Base-by-base conservation (phyloP, 1,140 invertebrate genomes). In the Leptopilina boulardi region DNA sequence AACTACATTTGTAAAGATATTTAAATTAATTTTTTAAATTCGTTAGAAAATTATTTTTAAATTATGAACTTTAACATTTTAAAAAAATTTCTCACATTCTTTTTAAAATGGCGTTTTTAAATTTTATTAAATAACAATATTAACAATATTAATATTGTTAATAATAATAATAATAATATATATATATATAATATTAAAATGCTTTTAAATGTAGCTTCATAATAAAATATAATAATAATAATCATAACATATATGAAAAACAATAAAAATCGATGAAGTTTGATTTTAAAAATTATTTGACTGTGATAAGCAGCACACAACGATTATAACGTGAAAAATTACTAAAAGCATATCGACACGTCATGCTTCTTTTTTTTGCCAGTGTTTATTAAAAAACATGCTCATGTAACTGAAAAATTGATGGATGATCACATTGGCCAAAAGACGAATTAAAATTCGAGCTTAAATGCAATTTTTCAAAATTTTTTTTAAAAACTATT, bases 311-410 rank as follows among this genome's bases (percentile, higher is more conserved):
- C 21, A 59, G 47, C 21, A 66, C 56, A 30, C 13, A 34, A 66
- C 47, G 47, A 51, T 51, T 51, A 51, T n/a, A 51, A 51, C n/a
- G 59, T 34, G 26, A 26, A 34, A n/a, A 66, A 66, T 30, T 66
- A 66, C 23, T 30, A 3, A 15, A 66, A 66, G 59, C 59, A n/a
- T n/a, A 13, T 59, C 56, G 10, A 26, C 10, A 15, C 26, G 23
- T 30, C 59, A 66, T 66, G 59, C 59, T 66, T 9, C 11, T 66
- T 30, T 66, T 30, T 30, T 66, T 34, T 30, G 13, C 21, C 23
- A 34, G 59, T 66, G 23, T 66, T 59, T 59, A 23, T 26, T n/a
- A 44, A 18, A 47, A n/a, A 26, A 66, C 59, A 66, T 66, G 59
- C 59, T 15, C 26, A 30, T 34, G 10, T 10, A 34, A 34, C 9